A percentile compares a stretch with the other conserved stretches of the same genome.
phyloP scores from a whole-genome alignment of 1,140 invertebrate genomes.

The Hermatobates lingyangjiaoensis region DNA sequence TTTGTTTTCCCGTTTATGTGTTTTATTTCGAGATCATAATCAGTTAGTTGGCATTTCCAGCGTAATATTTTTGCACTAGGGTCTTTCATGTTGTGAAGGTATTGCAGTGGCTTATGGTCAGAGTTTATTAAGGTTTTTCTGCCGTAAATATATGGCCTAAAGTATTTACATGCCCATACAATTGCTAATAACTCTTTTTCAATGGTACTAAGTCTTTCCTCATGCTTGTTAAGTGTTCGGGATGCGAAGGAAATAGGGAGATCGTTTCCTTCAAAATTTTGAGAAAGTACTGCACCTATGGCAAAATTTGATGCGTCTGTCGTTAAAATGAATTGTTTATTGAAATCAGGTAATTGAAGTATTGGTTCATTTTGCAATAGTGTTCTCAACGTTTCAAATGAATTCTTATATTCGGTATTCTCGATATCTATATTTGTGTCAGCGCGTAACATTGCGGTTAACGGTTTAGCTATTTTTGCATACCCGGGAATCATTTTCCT shows the following conservation, averaged over 20 bases:
- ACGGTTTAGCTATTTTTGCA: constrained; percentile 18
- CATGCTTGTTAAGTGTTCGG: constrained; percentile 18
- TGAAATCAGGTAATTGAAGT: constrained; percentile 15
- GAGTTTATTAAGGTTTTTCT: constrained; percentile 28
- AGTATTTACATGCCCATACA: constrained; percentile 26
- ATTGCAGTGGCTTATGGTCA: constrained; percentile 28
- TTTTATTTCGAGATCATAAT: constrained; percentile 12
- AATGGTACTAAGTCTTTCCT: constrained; percentile 18
- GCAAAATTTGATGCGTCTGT: constrained; percentile 24
- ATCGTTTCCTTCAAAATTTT: constrained; percentile 18
- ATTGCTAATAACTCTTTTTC: constrained; percentile 33
- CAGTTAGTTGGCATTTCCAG: constrained; percentile 15
- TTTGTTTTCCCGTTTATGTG: constrained; percentile 19
- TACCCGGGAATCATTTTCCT: constrained; percentile 21
- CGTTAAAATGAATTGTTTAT: constrained; percentile 21
- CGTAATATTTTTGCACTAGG: constrained; percentile 10
- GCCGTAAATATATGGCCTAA: constrained; percentile 25
- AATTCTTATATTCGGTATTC: background rate
- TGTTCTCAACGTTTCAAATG: background rate
- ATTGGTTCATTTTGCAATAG: constrained; percentile 2
- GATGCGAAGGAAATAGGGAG: constrained; percentile 20
- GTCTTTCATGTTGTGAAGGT: constrained; percentile 25
- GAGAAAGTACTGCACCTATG: constrained; percentile 22
- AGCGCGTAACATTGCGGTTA: constrained; percentile 20
- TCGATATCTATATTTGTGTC: constrained; percentile 6